Percentiles rank a stretch among this genome's conserved stretches.
Conservation (phyloP, 2,113 vertebrate species). For the Lepus timidus region DNA sequence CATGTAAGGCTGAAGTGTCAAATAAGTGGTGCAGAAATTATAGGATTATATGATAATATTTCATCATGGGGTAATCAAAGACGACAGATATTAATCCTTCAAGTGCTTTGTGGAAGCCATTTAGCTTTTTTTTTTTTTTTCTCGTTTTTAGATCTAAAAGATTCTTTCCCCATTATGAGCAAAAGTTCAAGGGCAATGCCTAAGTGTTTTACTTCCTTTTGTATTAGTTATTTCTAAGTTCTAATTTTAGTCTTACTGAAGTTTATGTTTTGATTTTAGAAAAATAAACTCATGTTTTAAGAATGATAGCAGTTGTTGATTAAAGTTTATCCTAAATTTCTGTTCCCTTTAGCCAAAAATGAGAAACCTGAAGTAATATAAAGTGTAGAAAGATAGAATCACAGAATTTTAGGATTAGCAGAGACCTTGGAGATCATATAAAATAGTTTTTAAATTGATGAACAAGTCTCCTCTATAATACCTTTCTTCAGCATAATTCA, state of each 20-base stretch:
- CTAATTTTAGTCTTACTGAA: conserved; percentile 42
- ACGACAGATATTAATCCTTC: conserved; percentile 82
- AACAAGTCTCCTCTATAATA: neutral
- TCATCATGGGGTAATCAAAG: conserved; percentile 79
- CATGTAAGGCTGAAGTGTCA: conserved; percentile 69
- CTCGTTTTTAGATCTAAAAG: neutral
- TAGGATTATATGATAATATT: conserved; percentile 82
- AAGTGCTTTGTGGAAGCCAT: conserved; percentile 74
- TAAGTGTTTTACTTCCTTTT: conserved; percentile 26
- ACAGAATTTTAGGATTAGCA: neutral
- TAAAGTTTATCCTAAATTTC: conserved; percentile 18
- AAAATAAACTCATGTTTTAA: conserved; percentile 23
- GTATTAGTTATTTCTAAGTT: conserved; percentile 57
- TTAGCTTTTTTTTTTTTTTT: conserved; percentile 33
- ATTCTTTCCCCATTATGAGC: conserved; percentile 7
- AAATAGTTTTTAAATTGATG: neutral
- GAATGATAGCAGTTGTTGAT: neutral
- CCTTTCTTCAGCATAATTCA: neutral
- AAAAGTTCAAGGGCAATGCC: conserved; percentile 56
- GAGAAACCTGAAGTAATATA: neutral
- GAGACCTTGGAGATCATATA: neutral
- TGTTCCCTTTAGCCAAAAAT: neutral
- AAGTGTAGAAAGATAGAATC: neutral
- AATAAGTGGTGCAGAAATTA: conserved; percentile 80
- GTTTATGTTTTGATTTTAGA: conserved; percentile 42